A percentile compares a stretch with the other conserved stretches of the same genome.
phyloP scores from a whole-genome alignment of 1,140 invertebrate genomes.

The Plectrocnemia conspersa region DNA sequence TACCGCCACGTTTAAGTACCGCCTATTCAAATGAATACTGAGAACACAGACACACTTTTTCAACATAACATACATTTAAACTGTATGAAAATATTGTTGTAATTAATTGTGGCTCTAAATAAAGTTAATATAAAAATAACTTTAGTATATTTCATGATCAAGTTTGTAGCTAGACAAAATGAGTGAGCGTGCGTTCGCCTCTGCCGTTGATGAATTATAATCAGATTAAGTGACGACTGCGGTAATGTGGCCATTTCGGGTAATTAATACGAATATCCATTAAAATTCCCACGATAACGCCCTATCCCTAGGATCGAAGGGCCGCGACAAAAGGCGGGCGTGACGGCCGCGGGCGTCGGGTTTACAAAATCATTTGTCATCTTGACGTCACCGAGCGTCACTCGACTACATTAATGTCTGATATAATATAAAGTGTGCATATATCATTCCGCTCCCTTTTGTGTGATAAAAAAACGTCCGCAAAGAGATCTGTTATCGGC shows the following conservation, averaged over 20 bases:
- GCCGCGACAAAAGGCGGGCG: slow-evolving; percentile 8
- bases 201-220: slow-evolving; percentile 26
- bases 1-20: slow-evolving; percentile 16
- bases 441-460: slow-evolving; percentile 27
- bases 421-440: slow-evolving; percentile 32
- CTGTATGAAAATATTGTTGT: no score
- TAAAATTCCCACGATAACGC: slow-evolving; percentile 25
- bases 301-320: not conserved
- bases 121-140: no score
- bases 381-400: slow-evolving; percentile 29
- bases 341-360: slow-evolving; percentile 9
- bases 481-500: slow-evolving; percentile 25
- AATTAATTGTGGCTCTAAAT: no score
- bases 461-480: slow-evolving; percentile 20
- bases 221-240: slow-evolving; percentile 21
- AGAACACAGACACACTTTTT: no score
- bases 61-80: no score
- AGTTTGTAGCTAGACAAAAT: not conserved
- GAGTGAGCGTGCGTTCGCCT: no score
- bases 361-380: slow-evolving; percentile 33
- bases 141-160: no score
- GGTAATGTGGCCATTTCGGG: slow-evolving; percentile 13
- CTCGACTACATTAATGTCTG: slow-evolving; percentile 28
- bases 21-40: slow-evolving; percentile 7
- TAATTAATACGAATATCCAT: slow-evolving; percentile 28